Evolutionary conservation across 2,113 vertebrate genomes (phyloP), one percentile per base, ranked within the genome.

Genomic region (cattle (Bos taurus)): DNA sequence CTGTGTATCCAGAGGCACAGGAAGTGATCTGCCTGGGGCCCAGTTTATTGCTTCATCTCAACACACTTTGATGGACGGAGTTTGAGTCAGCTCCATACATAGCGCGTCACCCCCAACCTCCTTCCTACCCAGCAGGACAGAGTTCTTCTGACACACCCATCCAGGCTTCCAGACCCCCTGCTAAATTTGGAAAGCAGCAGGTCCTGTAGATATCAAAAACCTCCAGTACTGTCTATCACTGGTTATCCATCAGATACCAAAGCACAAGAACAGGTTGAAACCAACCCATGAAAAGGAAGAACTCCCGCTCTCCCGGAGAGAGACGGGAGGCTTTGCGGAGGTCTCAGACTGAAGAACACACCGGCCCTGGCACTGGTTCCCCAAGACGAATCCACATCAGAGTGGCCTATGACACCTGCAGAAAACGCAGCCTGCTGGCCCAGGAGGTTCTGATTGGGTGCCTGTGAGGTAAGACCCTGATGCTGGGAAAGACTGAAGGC

Each of bases 21-120:
- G 98, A 98, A 96, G 92, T 90, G 92, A 97, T 96, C 96, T 97
- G 95, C 90, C 87, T 86, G n/a, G 84, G 85, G 90, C 93, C 60
- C 1, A 4, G 81, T 54, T 2, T 40, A 57, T 48, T 92, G 94
- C 67, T 25, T 96, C 94, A 91, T 19, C 86, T 50, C 21, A 36
- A 5, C 56, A 60, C 0, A 50, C 81, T 85, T 64, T 25, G 50
- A 81, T 48, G 95, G 62, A 95, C 77, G 40, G 46, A 54, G 78
- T 46, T 82, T 95, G 95, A 96, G 90, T 97, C 96, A 96, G 43
- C 48, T 30, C 94, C 57, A 28, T 33, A 17, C 82, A 60, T 17
- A 7, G 43, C 23, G 17, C 33, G 21, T 90, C 83, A 60, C 26
- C 6, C 56, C 78, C 59, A 84, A 83, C n/a, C 96, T 86, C 80